These are phyloP conservation scores for Diplazon laetatorius DNA, from an alignment of 2,888 invertebrate species.

Conservation along the genomic window DNA sequence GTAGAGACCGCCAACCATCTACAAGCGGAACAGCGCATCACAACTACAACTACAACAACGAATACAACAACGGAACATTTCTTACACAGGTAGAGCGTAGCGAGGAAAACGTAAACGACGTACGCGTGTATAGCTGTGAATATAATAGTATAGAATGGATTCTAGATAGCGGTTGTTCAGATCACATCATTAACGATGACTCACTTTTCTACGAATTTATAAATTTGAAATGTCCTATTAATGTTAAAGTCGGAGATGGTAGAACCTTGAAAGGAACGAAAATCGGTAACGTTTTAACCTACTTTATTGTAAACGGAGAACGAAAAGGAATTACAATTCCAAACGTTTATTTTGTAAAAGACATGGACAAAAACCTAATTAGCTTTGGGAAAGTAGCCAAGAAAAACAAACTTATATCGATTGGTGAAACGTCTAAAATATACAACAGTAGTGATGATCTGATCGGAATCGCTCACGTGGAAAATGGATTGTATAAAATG, in stretches of 20 bases:
- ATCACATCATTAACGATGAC: slow-evolving; percentile 61
- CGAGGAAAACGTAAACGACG: slow-evolving; percentile 35
- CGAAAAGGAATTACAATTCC: slow-evolving; percentile 26
- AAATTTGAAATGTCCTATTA: slow-evolving; percentile 43
- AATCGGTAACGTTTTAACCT: slow-evolving; percentile 40
- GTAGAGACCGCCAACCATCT: slow-evolving; percentile 29
- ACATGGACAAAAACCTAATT: slow-evolving; percentile 58
- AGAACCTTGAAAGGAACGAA: slow-evolving; percentile 53
- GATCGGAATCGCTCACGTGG: slow-evolving; percentile 36
- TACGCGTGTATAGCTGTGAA: slow-evolving; percentile 9
- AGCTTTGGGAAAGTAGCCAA: slow-evolving; percentile 54
- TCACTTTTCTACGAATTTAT: slow-evolving; percentile 38
- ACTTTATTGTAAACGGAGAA: slow-evolving; percentile 39
- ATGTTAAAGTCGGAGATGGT: slow-evolving; percentile 58
- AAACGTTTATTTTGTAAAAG: slow-evolving; percentile 53
- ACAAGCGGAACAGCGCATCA: slow-evolving; percentile 8
- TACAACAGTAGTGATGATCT: slow-evolving; percentile 20
- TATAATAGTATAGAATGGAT: slow-evolving; percentile 48
- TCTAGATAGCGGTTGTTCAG: slow-evolving; percentile 61
- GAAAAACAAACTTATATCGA: slow-evolving; percentile 48
- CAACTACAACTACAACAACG: slow-evolving; percentile 17
- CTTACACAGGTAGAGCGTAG: slow-evolving; percentile 42
- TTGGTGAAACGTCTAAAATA: slow-evolving; percentile 32
- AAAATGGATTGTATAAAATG: slow-evolving; percentile 32
- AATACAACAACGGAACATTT: slow-evolving; percentile 40